phyloP scores from a whole-genome alignment of 2,888 invertebrate species.

The Melanostoma mellinum region DNA sequence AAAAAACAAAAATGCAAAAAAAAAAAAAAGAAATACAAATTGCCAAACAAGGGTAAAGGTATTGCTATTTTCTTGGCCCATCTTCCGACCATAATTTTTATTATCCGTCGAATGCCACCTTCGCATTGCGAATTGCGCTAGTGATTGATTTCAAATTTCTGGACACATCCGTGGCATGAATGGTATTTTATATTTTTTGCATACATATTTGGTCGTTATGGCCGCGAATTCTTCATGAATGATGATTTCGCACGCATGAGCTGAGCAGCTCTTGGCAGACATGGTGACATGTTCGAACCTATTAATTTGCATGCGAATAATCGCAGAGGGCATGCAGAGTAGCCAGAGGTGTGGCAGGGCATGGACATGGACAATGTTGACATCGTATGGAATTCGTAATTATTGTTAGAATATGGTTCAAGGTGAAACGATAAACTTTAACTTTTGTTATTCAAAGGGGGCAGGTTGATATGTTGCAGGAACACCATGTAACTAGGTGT shows the following conservation, averaged over 20 bases:
- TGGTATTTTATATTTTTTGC: slow-evolving; percentile 35
- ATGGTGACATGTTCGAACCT: slow-evolving; percentile 42
- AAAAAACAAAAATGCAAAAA: no score
- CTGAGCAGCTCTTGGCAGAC: slow-evolving; percentile 45
- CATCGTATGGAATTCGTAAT: slow-evolving; percentile 71
- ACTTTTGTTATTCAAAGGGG: slow-evolving; percentile 43
- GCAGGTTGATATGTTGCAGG: slow-evolving; percentile 15
- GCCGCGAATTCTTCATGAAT: slow-evolving; percentile 67
- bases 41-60: slow-evolving; percentile 17
- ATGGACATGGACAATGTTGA: slow-evolving; percentile 59
- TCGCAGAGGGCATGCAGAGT: slow-evolving; percentile 17
- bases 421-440: slow-evolving; percentile 73
- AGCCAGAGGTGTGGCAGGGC: slow-evolving; percentile 33
- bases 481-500: slow-evolving; percentile 55
- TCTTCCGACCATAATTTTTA: slow-evolving; percentile 4
- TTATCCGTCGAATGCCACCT: slow-evolving; percentile 33
- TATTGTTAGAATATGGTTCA: slow-evolving; percentile 73
- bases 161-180: slow-evolving; percentile 49
- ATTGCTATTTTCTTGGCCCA: slow-evolving; percentile 7
- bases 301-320: slow-evolving; percentile 68
- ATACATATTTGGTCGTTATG: slow-evolving; percentile 51
- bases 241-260: slow-evolving; percentile 70
- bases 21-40: neutral
- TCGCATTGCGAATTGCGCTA: slow-evolving; percentile 19
- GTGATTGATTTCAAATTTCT: slow-evolving; percentile 54